Evolutionary conservation across 2,797 vertebrate genomes (phyloP), one percentile per base, ranked within the genome.

Genomic region (Benthosema pterotum): DNA sequence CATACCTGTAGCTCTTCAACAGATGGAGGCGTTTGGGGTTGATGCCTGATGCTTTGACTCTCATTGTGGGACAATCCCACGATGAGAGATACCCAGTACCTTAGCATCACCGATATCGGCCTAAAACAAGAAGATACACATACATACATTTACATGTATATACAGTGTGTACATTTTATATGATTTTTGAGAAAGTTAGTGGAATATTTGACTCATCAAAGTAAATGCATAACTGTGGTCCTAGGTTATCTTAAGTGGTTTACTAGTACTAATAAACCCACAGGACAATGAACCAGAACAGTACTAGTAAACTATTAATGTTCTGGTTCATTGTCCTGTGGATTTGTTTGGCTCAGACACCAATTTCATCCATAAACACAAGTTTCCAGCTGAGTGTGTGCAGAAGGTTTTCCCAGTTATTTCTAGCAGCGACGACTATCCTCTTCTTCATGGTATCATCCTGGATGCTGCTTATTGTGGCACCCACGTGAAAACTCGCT

Each of bases 371-470:
- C 32, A 38, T 38, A 7, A 9, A 38, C 32, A 38, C 11, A 38
- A n/a, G 22, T 43, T 32, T 18, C n/a, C 11, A 38, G 12, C 28
- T 18, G 15, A 11, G n/a, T 55, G 38, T 18, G 32, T 42, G 53
- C 32, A 1, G 42, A 13, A 42, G 5, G 80, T 94, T 96, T 50
- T 93, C 90, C 97, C 97, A 99, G 88, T 98, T 98, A 87, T 99
- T 96, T 65, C 98, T 91, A 50, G 98, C 97, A 13, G 97, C 96
- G 67, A 99, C 90, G 32, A 99, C 90, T 1, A 99, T 96, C 78
- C 96, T 96, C 89, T 95, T 98, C 89, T 97, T 99, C 84, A 96
- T 85, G 15, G 65, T 78, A 0, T 96, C 94, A 50, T 98, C 95
- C 17, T 80, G 78, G 18, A 94, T 72, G 60, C 87, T 82, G 42